A percentile compares a stretch with the other conserved stretches of the same genome.
Evolutionary conservation across 2,113 vertebrate species (phyloP).

Genomic region (Chionomys nivalis): DNA sequence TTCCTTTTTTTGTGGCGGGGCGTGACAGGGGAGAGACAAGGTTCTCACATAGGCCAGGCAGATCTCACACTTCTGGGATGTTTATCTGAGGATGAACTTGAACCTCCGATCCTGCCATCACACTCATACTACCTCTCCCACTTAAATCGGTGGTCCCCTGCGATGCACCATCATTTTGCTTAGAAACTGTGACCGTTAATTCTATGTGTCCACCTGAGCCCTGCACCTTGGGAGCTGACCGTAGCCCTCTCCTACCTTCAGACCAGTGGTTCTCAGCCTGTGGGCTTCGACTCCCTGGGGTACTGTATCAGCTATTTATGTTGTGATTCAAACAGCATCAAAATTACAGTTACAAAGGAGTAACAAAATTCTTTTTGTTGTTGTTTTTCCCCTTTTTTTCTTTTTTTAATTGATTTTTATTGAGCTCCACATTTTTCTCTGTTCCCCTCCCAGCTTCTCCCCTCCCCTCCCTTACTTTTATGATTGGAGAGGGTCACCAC

Average conservation of each 20-base stretch:
- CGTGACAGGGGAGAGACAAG: neutral
- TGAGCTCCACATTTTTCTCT: too few relatives aligned
- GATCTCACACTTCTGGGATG: neutral
- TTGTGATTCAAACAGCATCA: neutral
- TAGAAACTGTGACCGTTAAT: neutral
- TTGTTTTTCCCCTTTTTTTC: too few relatives aligned
- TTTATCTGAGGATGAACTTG: neutral
- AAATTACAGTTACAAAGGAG: neutral
- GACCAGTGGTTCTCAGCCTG: neutral
- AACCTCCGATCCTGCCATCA: neutral
- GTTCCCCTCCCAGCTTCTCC: too few relatives aligned
- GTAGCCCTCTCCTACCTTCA: neutral
- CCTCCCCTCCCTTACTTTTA: too few relatives aligned
- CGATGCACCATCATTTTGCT: neutral
- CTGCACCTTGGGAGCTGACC: neutral
- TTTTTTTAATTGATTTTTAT: too few relatives aligned
- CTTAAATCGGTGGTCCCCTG: neutral
- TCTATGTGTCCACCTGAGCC: neutral
- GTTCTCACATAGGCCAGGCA: too few relatives aligned
- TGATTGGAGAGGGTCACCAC: neutral
- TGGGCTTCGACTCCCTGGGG: neutral
- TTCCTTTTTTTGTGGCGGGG: neutral
- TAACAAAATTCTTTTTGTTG: neutral
- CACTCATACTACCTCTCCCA: neutral
- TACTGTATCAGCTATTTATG: neutral